Percentiles rank a stretch among this genome's conserved stretches.
Evolutionary conservation across 2,888 invertebrate species (phyloP).

Genomic region (Timandra comae): DNA sequence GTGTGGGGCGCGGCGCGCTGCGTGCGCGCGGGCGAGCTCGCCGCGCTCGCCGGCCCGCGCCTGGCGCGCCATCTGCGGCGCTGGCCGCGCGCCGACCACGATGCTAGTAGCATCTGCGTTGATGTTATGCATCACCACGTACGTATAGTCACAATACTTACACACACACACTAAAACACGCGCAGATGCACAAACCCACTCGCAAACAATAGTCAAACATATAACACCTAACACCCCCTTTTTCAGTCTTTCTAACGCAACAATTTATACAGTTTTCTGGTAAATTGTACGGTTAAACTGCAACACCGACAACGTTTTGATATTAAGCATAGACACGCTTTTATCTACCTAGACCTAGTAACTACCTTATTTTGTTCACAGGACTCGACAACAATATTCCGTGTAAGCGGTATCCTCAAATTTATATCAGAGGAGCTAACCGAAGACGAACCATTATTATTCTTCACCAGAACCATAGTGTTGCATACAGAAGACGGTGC

Average conservation of each 20-base stretch:
- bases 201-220: no score
- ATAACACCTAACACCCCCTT: no score
- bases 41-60: conserved; percentile 18
- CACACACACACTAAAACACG: no score
- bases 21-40: conserved; percentile 32
- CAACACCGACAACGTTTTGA: no score
- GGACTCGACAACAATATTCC: conserved; percentile 69
- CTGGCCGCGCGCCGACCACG: conserved; percentile 79
- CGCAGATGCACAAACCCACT: no score
- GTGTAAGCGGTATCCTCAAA: conserved; percentile 80
- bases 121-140: conserved; percentile 80
- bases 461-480: conserved; percentile 78
- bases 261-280: no score
- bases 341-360: no score
- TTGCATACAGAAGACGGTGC: conserved; percentile 54
- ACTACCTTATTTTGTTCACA: no score
- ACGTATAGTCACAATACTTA: no score
- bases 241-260: no score
- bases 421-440: conserved; percentile 70
- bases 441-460: conserved; percentile 65
- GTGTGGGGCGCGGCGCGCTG: conserved; percentile 34
- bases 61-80: conserved; percentile 36
- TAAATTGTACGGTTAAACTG: no score
- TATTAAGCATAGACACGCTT: no score
- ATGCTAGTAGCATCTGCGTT: conserved; percentile 79